These are phyloP conservation scores for Paracyclopina nana DNA, from an alignment of 1,140 invertebrate species.

Conservation along the genomic window DNA sequence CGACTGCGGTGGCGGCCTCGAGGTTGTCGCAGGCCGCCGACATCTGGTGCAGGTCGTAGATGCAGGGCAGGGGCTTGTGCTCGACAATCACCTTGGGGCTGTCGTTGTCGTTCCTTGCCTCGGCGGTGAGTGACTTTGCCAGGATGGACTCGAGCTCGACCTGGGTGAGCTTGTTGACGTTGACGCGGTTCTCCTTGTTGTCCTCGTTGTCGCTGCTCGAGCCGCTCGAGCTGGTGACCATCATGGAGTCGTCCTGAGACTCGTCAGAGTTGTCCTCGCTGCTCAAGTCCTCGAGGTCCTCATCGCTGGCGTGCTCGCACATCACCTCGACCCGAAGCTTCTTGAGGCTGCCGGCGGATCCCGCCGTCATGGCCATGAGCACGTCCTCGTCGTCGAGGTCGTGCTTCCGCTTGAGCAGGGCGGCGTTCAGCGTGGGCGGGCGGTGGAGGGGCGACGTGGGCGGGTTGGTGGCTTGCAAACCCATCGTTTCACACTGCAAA, in stretches of 20 bases:
- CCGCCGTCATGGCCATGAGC: neutral
- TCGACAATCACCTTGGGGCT: constrained; percentile 9
- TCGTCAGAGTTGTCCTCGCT: neutral
- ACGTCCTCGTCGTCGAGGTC: neutral
- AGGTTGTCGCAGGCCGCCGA: too few species aligned
- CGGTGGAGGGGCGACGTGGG: neutral
- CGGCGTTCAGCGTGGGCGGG: neutral
- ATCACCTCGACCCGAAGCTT: constrained; percentile 2
- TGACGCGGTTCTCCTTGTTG: constrained; percentile 1
- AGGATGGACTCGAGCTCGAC: neutral
- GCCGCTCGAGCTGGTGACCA: neutral
- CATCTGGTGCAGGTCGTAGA: constrained; percentile 14
- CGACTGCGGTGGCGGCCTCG: neutral
- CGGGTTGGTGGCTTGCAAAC: constrained; percentile 3
- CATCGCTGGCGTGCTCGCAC: neutral
- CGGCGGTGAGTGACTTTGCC: neutral
- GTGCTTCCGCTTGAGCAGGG: neutral
- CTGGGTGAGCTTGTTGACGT: neutral
- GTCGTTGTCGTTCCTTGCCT: neutral
- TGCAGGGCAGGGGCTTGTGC: constrained; percentile 8
- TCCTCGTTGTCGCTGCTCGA: constrained; percentile 2
- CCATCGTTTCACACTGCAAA: constrained; percentile 13
- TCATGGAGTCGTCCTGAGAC: neutral
- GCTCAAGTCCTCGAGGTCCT: too few species aligned
- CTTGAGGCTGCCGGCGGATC: neutral